These are phyloP conservation scores for Ciconia maguari DNA, from an alignment of 2,113 vertebrate species.

Conservation along the genomic window DNA sequence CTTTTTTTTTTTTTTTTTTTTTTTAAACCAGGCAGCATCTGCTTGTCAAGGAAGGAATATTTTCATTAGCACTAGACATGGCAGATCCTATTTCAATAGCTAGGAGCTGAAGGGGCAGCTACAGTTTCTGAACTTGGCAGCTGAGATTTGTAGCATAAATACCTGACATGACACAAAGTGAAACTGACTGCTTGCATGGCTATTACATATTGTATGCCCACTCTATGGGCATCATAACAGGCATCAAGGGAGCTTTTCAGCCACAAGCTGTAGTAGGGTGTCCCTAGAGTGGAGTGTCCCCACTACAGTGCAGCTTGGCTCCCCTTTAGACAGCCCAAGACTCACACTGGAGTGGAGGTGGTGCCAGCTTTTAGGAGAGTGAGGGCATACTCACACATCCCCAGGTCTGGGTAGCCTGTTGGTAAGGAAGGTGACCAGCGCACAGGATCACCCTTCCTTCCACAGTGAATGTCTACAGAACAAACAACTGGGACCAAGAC, in stretches of 20 bases:
- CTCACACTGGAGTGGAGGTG: rapidly evolving
- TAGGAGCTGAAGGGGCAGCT: background rate
- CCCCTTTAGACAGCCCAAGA: background rate
- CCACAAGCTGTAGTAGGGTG: background rate
- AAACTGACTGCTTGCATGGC: background rate
- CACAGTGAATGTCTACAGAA: background rate
- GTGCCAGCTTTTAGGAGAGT: background rate
- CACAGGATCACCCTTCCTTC: background rate
- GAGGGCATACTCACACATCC: background rate
- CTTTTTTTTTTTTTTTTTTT: background rate
- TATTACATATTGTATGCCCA: background rate
- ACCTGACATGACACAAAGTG: background rate
- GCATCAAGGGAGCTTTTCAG: background rate
- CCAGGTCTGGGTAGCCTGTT: background rate
- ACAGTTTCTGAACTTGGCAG: background rate
- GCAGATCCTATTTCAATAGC: conserved; percentile 16
- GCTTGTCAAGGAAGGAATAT: background rate
- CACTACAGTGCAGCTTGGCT: background rate
- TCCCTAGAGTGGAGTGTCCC: too few species aligned
- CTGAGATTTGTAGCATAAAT: background rate
- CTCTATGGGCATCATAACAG: background rate
- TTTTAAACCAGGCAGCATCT: background rate
- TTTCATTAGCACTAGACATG: background rate
- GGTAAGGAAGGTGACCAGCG: background rate
- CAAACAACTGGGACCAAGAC: background rate